Base-by-base conservation (phyloP, 2,888 invertebrate genomes). In the Pseudolycoriella hygida region DNA sequence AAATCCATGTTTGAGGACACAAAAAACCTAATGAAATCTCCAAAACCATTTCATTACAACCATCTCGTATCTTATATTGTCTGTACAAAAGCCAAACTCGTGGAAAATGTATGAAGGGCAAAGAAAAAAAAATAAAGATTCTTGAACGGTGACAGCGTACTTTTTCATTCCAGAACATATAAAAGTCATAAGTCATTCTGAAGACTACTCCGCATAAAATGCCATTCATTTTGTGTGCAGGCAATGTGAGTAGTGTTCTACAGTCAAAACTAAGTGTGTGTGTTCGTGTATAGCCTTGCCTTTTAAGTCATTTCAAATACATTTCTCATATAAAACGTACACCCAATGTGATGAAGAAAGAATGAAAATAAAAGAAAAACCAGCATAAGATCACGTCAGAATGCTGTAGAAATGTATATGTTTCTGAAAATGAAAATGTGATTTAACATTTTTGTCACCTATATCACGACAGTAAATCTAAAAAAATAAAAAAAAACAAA, bases 171-270 rank as follows among this genome's bases (percentile, higher is more conserved):
- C 15, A 34, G 34, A 25, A 25, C 34, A 14, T 34, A 34, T 34
- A 34, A 34, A 34, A 34, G 34, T 34, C 34, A 34, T 34, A 34
- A 34, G 34, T 34, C 34, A 34, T 34, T 34, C 34, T 34, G 34
- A 34, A 34, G 34, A 34, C 34, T 25, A 34, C 34, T 34, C 34
- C 34, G 34, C 34, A 34, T 34, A 34, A 34, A 34, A 34, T 34
- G 34, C 34, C 34, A 34, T 14, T 34, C 34, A 34, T 34, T 34
- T 34, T 14, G 12, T 34, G 34, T 34, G 34, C 34, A 34, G 15
- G 34, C 34, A 34, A 4, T 14, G 25, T 25, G 25, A 25, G 25
- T 25, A 25, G n/a, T n/a, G n/a, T 25, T 6, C 25, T 25, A 25
- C 25, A 25, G 15, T 34, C 12, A 12, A 34, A 14, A 34, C n/a